Base-by-base conservation (phyloP, 2,888 invertebrate species). In the Ernsta delagoae region DNA sequence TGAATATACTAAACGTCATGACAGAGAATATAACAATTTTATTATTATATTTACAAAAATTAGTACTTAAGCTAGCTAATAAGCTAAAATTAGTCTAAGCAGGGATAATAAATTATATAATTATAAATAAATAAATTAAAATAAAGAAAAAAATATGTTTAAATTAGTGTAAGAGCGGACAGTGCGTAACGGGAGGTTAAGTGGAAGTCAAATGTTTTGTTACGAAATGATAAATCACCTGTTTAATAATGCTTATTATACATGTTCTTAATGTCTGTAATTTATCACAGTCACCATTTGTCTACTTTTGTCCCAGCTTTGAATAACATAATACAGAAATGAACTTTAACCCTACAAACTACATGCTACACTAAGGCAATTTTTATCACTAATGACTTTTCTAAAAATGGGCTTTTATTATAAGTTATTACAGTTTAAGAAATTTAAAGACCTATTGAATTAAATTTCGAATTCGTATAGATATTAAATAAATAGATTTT, bases 161-260 rank as follows among this genome's bases (percentile, higher is more conserved):
- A 50, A 62, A 36, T 53, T 53, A 12, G 50, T 12, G 48, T 36
- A 36, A 48, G 36, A 36, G 5, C 12, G 61, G 61, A 61, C 61
- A 36, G 50, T 50, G 50, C 9, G 34, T 61, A 61, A 50, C 31
- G 61, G 45, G 48, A 50, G 61, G 61, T 61, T 61, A 61, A 61
- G 50, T 50, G 24, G 50, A 50, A 61, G 61, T 61, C 50, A 61
- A 50, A 50, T 11, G 5, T 6, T 59, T 39, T 43, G 50, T 36
- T 50, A 50, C 36, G 50, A 61, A 61, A 61, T 61, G 16, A 61
- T 36, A 61, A 61, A 61, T 48, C 41, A 34, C 4, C 24, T 61
- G 61, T 61, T 61, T 61, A 61, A 50, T 62, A 50, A 34, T 8
- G 50, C 62, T 36, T 62, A 62, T 62, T 39, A 62, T 62, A 53